Percentiles rank a stretch among this genome's conserved stretches.
These are phyloP conservation scores for Salarias fasciatus DNA, from an alignment of 2,797 vertebrate species.

Conservation along the genomic window DNA sequence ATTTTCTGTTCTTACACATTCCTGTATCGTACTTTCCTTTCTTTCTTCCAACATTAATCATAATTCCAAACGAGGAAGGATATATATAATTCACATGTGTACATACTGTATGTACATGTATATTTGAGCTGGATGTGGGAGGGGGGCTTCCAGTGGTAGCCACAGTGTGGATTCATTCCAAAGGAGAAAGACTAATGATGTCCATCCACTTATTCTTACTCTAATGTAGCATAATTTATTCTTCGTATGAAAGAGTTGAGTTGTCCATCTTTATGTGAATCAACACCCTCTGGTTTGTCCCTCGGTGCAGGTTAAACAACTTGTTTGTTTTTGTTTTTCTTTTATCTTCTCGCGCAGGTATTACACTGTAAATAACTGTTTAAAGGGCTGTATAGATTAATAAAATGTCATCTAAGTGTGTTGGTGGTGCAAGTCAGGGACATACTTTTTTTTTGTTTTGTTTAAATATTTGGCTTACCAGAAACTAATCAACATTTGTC, in stretches of 20 bases:
- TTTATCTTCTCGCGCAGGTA: conserved; percentile 4
- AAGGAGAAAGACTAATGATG: conserved; percentile 32
- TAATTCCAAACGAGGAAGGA: conserved; percentile 1
- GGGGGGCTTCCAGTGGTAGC: conserved; percentile 46
- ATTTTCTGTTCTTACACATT: conserved; percentile 64
- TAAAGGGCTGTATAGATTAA: conserved; percentile 69
- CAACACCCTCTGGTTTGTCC: conserved; percentile 18
- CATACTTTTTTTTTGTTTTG: conserved; percentile 6
- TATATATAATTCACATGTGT: conserved; percentile 31
- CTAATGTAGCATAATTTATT: conserved; percentile 69
- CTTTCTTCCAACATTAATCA: neutral
- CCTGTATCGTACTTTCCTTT: conserved; percentile 28
- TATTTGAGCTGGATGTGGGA: conserved; percentile 33
- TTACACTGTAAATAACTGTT: conserved; percentile 61
- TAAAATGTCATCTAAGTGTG: conserved; percentile 49
- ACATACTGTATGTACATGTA: conserved; percentile 21
- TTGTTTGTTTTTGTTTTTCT: too few species aligned
- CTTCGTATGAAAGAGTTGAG: conserved; percentile 10
- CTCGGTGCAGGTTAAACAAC: conserved; percentile 27
- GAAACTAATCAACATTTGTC: neutral
- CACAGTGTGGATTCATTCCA: conserved; percentile 42
- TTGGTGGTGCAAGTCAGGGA: conserved; percentile 52
- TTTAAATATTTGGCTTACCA: neutral
- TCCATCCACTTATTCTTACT: conserved; percentile 35
- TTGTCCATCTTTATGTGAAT: neutral